phyloP scores from a whole-genome alignment of 2,888 invertebrate species.

The Orthosia cruda region DNA sequence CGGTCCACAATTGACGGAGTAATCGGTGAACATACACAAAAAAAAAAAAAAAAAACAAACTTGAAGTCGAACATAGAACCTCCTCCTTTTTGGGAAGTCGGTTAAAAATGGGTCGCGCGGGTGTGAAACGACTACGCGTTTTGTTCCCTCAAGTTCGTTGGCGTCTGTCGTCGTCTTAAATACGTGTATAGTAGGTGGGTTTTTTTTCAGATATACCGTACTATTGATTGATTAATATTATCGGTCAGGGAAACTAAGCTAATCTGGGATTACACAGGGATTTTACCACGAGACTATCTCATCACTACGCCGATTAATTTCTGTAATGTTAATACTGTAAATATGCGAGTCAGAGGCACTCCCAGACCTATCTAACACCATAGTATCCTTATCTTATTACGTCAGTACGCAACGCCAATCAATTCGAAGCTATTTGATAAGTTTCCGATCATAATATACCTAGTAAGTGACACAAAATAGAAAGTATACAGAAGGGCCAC shows the following conservation, averaged over 20 bases:
- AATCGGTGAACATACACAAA: too few species aligned
- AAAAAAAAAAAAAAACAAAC: too few species aligned
- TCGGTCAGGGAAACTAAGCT: slow-evolving; percentile 37
- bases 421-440: slow-evolving; percentile 51
- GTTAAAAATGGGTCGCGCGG: too few species aligned
- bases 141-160: too few species aligned
- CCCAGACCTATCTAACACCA: slow-evolving; percentile 21
- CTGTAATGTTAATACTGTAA: slow-evolving; percentile 6
- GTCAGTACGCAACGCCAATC: slow-evolving; percentile 32
- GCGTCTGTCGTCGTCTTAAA: too few species aligned
- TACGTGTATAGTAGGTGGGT: neutral
- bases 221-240: slow-evolving; percentile 23
- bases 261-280: slow-evolving; percentile 24
- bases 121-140: too few species aligned
- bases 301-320: slow-evolving; percentile 37
- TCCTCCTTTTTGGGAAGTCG: too few species aligned
- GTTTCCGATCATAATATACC: slow-evolving; percentile 44
- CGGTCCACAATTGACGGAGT: too few species aligned
- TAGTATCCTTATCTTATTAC: slow-evolving; percentile 50
- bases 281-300: slow-evolving; percentile 13
- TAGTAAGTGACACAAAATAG: slow-evolving; percentile 43
- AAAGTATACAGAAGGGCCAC: too few species aligned
- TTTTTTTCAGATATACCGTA: slow-evolving; percentile 4
- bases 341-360: slow-evolving; percentile 24
- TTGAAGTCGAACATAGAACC: too few species aligned